Evolutionary conservation across 2,113 vertebrate species (phyloP).

Genomic region (Poeciliopsis prolifica): DNA sequence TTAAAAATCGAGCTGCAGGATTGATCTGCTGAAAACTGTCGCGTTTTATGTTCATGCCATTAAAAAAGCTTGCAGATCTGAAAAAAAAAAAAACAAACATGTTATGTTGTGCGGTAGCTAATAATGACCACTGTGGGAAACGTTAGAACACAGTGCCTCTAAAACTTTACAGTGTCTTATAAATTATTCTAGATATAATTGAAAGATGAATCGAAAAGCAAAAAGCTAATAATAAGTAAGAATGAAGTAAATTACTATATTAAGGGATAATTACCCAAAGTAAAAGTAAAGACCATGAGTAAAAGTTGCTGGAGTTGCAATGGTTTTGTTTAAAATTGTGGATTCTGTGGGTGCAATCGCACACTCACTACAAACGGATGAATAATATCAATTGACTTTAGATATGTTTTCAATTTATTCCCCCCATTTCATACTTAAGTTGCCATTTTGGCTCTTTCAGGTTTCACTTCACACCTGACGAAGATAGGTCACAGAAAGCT

Average conservation of each 20-base stretch:
- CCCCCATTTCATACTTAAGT: not conserved
- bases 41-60: not conserved
- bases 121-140: not conserved
- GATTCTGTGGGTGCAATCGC: not conserved
- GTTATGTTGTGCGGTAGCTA: not conserved
- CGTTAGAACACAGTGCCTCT: not conserved
- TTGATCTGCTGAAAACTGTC: not conserved
- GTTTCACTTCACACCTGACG: not conserved
- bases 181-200: not conserved
- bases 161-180: not conserved
- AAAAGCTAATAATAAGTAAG: no score
- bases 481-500: no score
- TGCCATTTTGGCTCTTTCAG: not conserved
- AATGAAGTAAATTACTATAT: no score
- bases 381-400: not conserved
- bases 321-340: not conserved
- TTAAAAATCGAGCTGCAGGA: not conserved
- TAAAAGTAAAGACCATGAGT: not conserved
- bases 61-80: not conserved
- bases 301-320: not conserved
- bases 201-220: not conserved
- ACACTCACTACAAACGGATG: not conserved
- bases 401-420: not conserved
- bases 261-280: not conserved
- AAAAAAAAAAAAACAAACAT: not conserved